Evolutionary conservation across 1,140 invertebrate genomes (phyloP), one percentile per base, ranked within the genome.

Genomic region (Geopemphigus sp.): DNA sequence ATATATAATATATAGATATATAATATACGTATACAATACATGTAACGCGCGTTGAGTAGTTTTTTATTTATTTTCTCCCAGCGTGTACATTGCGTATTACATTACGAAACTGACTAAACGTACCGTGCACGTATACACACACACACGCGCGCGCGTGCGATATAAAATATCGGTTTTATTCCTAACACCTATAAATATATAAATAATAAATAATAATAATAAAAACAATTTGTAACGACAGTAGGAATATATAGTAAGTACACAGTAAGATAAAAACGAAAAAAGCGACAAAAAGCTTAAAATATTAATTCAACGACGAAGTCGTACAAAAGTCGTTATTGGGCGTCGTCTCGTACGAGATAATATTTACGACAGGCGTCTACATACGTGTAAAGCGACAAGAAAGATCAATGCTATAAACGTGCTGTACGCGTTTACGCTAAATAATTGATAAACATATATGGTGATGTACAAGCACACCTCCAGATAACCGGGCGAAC

Each of bases 401-500:
- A 78, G 74, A 61, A 78, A 78, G 17, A 78, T 63, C 32, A 78
- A 61, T 15, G 74, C 56, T 50, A 78, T 26, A 19, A 63, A 59
- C 22, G 74, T 50, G 74, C 74, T 29, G 24, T 26, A 78, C 24
- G 74, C 39, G 22, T 78, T 78, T 61, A 78, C 74, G 24, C 74
- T 78, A 47, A 63, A 61, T 19, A 78, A 61, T 17, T 78, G 74
- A 24, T 78, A 78, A 47, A 78, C 17, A 29, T 54, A 78, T 63
- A 78, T n/a, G 3, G 45, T 78, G 56, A 78, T 47, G 39, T 78
- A 78, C 57, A 63, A 78, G 74, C 74, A 78, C 74, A 63, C 74
- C 74, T 78, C 74, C 74, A 78, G 17, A 45, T 63, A 63, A 19
- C 57, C 24, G 74, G 74, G 56, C 56, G 24, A 6, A 26, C 73